These are phyloP conservation scores for Australoheros facetus DNA, from an alignment of 2,797 vertebrate genomes.

Conservation along the genomic window DNA sequence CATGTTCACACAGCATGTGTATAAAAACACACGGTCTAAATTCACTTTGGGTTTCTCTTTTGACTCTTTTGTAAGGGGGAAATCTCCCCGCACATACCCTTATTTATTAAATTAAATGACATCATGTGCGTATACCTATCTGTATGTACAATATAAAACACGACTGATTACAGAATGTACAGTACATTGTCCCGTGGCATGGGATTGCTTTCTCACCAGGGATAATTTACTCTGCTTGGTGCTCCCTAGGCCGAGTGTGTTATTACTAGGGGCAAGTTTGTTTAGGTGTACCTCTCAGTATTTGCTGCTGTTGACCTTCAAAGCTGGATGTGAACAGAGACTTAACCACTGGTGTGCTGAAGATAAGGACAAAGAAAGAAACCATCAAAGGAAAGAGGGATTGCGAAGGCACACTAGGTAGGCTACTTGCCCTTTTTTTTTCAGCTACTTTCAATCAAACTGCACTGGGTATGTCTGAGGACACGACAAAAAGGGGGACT, in stretches of 20 bases:
- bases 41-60: slow-evolving; percentile 51
- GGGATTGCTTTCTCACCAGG: slow-evolving; percentile 69
- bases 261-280: slow-evolving; percentile 49
- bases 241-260: slow-evolving; percentile 45
- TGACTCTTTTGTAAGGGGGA: slow-evolving; percentile 37
- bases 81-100: slow-evolving; percentile 49
- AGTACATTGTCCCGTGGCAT: slow-evolving; percentile 76
- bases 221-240: slow-evolving; percentile 53
- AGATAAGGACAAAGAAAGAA: slow-evolving; percentile 71
- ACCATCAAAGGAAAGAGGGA: slow-evolving; percentile 62
- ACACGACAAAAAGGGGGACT: slow-evolving; percentile 48
- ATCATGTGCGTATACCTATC: slow-evolving; percentile 82
- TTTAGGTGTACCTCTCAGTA: slow-evolving; percentile 49
- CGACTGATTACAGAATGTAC: slow-evolving; percentile 82
- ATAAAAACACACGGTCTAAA: slow-evolving; percentile 44
- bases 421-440: slow-evolving; percentile 76
- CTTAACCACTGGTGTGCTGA: slow-evolving; percentile 67
- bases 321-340: slow-evolving; percentile 66
- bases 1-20: slow-evolving; percentile 29
- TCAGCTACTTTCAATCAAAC: slow-evolving; percentile 73
- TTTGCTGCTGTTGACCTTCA: slow-evolving; percentile 66
- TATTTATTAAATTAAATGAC: slow-evolving; percentile 77
- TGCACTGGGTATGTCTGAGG: slow-evolving; percentile 57
- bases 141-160: slow-evolving; percentile 87
- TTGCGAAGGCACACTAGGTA: slow-evolving; percentile 84